These are phyloP conservation scores for Prionace glauca DNA, from an alignment of 2,797 vertebrate genomes.

Conservation along the genomic window DNA sequence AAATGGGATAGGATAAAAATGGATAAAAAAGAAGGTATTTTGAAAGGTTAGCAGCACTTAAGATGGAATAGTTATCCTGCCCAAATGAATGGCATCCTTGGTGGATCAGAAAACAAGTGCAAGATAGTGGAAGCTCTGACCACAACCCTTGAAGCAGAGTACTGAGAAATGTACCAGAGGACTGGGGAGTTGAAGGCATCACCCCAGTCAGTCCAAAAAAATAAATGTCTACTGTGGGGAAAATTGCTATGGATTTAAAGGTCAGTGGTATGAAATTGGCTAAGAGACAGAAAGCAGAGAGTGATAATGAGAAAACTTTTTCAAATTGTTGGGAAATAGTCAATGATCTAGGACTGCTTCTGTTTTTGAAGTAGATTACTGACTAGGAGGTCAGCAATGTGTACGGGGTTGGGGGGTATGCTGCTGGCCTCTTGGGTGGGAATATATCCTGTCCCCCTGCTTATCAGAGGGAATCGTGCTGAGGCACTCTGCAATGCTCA, in stretches of 20 bases:
- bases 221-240: background rate
- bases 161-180: background rate
- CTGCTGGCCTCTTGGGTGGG: no score
- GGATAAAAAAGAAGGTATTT: background rate
- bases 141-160: background rate
- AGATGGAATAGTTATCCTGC: background rate
- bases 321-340: no score
- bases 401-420: no score
- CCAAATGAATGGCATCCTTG: background rate
- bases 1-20: background rate
- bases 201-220: background rate
- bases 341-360: no score
- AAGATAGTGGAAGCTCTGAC: background rate
- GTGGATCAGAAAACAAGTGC: background rate
- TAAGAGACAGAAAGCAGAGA: no score
- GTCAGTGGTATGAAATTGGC: background rate
- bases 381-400: no score
- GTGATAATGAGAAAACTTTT: no score
- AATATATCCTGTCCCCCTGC: no score
- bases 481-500: no score
- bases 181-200: background rate
- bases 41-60: background rate
- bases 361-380: no score
- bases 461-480: no score
- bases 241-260: background rate